These are phyloP conservation scores for Halictus rubicundus DNA, from an alignment of 1,140 invertebrate genomes.

Conservation along the genomic window DNA sequence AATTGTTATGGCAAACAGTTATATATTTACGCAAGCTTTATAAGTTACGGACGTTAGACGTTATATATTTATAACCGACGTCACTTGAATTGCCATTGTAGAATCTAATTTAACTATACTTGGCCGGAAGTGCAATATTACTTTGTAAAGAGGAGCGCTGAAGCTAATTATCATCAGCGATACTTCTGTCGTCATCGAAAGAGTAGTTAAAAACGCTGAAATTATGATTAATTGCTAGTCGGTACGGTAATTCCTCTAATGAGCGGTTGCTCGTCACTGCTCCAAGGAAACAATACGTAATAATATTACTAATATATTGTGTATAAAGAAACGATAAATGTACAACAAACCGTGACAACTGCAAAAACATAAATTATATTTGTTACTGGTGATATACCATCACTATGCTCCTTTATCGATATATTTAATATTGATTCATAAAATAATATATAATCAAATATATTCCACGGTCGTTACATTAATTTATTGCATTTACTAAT, in stretches of 20 bases:
- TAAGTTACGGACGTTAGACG: neutral
- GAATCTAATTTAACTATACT: constrained; percentile 30
- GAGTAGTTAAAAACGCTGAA: neutral
- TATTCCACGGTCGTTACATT: constrained; percentile 30
- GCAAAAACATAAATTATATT: neutral
- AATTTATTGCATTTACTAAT: constrained; percentile 33
- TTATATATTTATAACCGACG: neutral
- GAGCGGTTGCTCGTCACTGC: no score
- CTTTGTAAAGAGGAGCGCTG: constrained; percentile 6
- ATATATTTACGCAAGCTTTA: neutral
- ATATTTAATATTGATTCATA: constrained; percentile 21
- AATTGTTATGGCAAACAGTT: neutral
- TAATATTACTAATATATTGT: neutral
- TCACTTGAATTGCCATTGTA: constrained; percentile 31
- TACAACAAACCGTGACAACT: neutral
- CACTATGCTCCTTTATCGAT: constrained; percentile 20
- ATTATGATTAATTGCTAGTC: constrained; percentile 42
- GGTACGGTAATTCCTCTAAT: constrained; percentile 1
- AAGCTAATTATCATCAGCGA: constrained; percentile 1
- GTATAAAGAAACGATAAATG: neutral
- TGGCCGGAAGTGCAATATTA: constrained; percentile 73
- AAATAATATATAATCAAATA: constrained; percentile 48
- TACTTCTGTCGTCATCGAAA: neutral
- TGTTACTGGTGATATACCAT: neutral
- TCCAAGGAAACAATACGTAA: neutral